Percentiles rank a stretch among this genome's conserved stretches.
These are phyloP conservation scores for Teleopsis dalmanni DNA, from an alignment of 1,140 invertebrate species.

Conservation along the genomic window DNA sequence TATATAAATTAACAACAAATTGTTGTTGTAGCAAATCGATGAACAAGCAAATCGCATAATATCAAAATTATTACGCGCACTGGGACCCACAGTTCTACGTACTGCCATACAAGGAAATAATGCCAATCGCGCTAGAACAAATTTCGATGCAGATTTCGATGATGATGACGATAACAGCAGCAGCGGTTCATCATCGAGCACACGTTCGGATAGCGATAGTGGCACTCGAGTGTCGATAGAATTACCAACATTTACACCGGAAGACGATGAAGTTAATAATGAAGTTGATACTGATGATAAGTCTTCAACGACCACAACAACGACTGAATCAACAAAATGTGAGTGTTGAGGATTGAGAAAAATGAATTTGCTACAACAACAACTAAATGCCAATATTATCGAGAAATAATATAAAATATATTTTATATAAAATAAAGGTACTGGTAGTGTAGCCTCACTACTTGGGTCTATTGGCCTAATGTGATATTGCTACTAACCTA, in stretches of 20 bases:
- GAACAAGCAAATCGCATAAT: slow-evolving; percentile 65
- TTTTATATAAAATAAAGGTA: too few relatives aligned
- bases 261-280: slow-evolving; percentile 39
- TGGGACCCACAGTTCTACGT: slow-evolving; percentile 58
- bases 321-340: slow-evolving; percentile 12
- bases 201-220: slow-evolving; percentile 15
- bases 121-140: slow-evolving; percentile 33
- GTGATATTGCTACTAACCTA: too few relatives aligned
- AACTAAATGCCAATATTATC: too few relatives aligned
- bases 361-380: too few relatives aligned
- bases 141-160: slow-evolving; percentile 40
- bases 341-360: slow-evolving; percentile 8
- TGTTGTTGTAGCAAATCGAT: slow-evolving; percentile 63
- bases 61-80: slow-evolving; percentile 55
- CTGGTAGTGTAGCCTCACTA: too few relatives aligned
- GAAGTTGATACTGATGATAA: slow-evolving; percentile 15
- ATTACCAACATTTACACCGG: slow-evolving; percentile 48
- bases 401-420: too few relatives aligned
- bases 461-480: too few relatives aligned
- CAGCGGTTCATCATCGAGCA: slow-evolving; percentile 17
- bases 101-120: slow-evolving; percentile 39
- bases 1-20: too few relatives aligned
- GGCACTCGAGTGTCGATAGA: slow-evolving; percentile 44
- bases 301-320: slow-evolving; percentile 7
- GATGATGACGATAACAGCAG: slow-evolving; percentile 29